Evolutionary conservation across 2,113 vertebrate genomes (phyloP).

Genomic region (Oreochromis niloticus): DNA sequence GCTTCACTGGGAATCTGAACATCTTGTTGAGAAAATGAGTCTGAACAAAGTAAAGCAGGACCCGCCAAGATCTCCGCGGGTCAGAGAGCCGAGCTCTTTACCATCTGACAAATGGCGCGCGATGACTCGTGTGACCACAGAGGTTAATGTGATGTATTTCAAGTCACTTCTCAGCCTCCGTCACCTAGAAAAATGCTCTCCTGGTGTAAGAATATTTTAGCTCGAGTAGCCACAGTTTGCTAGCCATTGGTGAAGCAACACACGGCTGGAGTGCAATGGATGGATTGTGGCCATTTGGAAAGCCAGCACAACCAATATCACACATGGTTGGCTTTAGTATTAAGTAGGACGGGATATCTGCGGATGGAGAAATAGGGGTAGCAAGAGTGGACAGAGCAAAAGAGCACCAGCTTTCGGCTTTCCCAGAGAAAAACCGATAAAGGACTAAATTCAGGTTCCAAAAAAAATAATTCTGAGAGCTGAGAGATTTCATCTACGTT

Average conservation of each 20-base stretch:
- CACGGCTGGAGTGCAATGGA: conserved; percentile 10
- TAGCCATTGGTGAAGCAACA: conserved; percentile 13
- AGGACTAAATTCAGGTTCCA: not conserved
- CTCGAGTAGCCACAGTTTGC: conserved; percentile 17
- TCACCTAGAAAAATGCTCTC: conserved; percentile 1
- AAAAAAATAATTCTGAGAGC: not conserved
- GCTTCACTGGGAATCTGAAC: not conserved
- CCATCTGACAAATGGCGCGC: not conserved
- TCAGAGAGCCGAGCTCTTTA: not conserved
- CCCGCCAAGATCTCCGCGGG: not conserved
- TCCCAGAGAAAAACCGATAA: not conserved
- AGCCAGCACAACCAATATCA: conserved; percentile 54
- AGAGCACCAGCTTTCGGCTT: not conserved
- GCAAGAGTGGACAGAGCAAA: not conserved
- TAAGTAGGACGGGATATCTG: conserved; percentile 50
- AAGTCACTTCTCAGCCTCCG: not conserved
- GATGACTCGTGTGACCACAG: not conserved
- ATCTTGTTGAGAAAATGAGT: not conserved
- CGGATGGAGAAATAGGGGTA: not conserved
- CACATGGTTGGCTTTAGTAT: conserved; percentile 55
- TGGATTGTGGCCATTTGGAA: conserved; percentile 26
- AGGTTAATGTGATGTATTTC: conserved; percentile 21
- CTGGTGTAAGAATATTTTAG: not conserved
- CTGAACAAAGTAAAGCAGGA: not conserved
- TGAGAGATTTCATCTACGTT: not conserved